Evolutionary conservation across 2,797 vertebrate genomes (phyloP).

Genomic region (Distichodus sexfasciatus): DNA sequence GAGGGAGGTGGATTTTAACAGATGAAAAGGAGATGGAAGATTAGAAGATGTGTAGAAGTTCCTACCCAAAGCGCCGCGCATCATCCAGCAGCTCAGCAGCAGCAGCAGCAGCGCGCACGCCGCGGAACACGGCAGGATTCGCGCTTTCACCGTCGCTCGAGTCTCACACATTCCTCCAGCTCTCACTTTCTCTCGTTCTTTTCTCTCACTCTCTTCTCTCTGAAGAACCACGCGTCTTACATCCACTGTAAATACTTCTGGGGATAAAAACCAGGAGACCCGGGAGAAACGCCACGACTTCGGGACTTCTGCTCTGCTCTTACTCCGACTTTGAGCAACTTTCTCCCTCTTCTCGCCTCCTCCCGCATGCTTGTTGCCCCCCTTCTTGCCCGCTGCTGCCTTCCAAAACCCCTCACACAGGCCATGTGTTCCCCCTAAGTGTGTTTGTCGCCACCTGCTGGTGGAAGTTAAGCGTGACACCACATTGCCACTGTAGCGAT

Average conservation of each 20-base stretch:
- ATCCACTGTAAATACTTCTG: constrained; percentile 63
- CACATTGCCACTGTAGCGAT: no score
- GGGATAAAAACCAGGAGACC: no score
- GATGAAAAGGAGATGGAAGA: no score
- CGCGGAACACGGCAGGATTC: constrained; percentile 57
- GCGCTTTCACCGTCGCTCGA: constrained; percentile 61
- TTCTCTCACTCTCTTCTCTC: no score
- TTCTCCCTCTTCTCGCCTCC: constrained; percentile 18
- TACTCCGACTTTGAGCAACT: background rate
- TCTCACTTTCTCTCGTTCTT: no score
- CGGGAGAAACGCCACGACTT: no score
- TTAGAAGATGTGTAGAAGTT: no score
- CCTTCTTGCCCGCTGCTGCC: constrained; percentile 32
- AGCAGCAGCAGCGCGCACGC: background rate
- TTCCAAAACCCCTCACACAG: constrained; percentile 37
- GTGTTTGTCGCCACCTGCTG: constrained; percentile 68
- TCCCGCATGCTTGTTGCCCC: background rate
- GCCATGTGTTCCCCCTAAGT: constrained; percentile 62
- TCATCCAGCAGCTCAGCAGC: constrained; percentile 55
- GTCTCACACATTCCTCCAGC: constrained; percentile 74
- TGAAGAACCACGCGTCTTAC: constrained; percentile 61
- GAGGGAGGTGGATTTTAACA: no score
- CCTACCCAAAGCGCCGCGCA: constrained; percentile 69
- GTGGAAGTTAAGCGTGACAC: constrained; percentile 28
- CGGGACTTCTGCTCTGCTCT: no score